Percentiles rank a stretch among this genome's conserved stretches.
phyloP scores from a whole-genome alignment of 1,140 invertebrate species.

The Sipha flava region DNA sequence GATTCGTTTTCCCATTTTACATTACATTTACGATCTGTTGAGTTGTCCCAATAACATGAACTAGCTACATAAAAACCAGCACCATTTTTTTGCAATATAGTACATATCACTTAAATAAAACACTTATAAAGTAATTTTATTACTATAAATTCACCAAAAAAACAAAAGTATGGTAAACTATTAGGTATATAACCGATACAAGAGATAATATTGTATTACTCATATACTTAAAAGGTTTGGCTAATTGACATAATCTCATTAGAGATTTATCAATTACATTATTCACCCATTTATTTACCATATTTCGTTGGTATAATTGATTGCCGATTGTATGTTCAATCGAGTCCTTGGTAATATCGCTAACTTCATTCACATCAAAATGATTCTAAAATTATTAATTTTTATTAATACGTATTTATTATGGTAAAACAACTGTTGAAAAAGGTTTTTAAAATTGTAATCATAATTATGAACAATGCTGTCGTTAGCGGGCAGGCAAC shows the following conservation, averaged over 20 bases:
- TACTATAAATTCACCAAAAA: neutral
- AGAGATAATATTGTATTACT: conserved; percentile 47
- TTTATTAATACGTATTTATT: neutral
- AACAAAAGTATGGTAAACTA: neutral
- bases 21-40: conserved; percentile 91
- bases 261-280: conserved; percentile 90
- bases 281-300: conserved; percentile 96
- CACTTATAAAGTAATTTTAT: neutral
- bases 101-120: conserved; percentile 69
- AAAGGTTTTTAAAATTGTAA: no score
- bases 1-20: conserved; percentile 99
- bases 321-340: conserved; percentile 93
- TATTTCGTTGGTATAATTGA: conserved; percentile 89
- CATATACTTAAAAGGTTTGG: conserved; percentile 98
- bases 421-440: no score
- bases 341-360: conserved; percentile 96
- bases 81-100: conserved; percentile 97
- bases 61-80: conserved; percentile 92
- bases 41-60: conserved; percentile 95
- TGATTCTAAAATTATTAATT: conserved; percentile 61
- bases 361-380: conserved; percentile 97
- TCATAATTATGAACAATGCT: no score
- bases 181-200: neutral
- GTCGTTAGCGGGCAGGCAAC: no score
- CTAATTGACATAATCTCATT: conserved; percentile 81